Percentiles rank a stretch among this genome's conserved stretches.
Conservation (phyloP, 1,140 invertebrate genomes). For the Diorhabda sublineata region DNA sequence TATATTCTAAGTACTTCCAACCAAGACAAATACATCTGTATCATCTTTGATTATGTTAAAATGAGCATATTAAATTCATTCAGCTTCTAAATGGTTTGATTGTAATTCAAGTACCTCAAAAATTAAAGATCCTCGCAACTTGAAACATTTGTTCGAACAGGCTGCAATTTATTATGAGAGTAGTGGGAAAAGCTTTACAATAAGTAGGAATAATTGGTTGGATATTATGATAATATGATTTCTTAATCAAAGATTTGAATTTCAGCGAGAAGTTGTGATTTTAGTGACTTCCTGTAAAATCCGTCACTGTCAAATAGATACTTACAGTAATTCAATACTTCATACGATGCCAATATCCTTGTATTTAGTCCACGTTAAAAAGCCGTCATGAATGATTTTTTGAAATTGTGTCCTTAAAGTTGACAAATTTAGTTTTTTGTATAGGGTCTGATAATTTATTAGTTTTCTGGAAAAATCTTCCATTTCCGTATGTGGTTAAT, state of each 20-base stretch:
- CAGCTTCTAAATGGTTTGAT: slow-evolving; percentile 27
- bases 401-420: slow-evolving; percentile 16
- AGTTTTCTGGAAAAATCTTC: no score
- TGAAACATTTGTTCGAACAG: slow-evolving; percentile 26
- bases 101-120: slow-evolving; percentile 27
- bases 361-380: slow-evolving; percentile 26
- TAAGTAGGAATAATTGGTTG: no score
- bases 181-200: no score
- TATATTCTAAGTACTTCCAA: slow-evolving; percentile 22
- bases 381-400: slow-evolving; percentile 29
- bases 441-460: slow-evolving; percentile 27
- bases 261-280: slow-evolving; percentile 27
- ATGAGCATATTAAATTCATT: slow-evolving; percentile 5
- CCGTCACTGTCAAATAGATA: slow-evolving; percentile 26
- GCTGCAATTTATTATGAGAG: no score
- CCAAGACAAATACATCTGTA: slow-evolving; percentile 16
- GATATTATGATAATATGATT: no score
- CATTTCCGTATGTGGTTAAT: no score
- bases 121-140: slow-evolving; percentile 28
- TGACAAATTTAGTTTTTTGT: slow-evolving; percentile 22
- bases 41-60: slow-evolving; percentile 4
- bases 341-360: slow-evolving; percentile 27
- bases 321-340: slow-evolving; percentile 27
- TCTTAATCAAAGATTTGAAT: slow-evolving; percentile 7
- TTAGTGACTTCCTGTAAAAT: slow-evolving; percentile 28